phyloP scores from a whole-genome alignment of 92 coral and sea anemone genomes.

The Isaurus tuberculatus region DNA sequence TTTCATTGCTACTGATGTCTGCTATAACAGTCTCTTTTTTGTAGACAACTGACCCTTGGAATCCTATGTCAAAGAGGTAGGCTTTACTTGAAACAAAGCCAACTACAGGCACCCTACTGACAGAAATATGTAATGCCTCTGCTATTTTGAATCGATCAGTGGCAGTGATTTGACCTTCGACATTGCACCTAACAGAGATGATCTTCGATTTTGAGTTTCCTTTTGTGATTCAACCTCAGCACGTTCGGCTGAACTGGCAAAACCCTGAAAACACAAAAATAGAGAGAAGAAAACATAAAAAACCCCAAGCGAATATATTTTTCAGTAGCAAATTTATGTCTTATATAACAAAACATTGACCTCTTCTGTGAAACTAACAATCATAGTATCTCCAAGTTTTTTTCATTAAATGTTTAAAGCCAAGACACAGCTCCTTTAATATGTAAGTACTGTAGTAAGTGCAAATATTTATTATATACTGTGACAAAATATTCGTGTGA shows the following conservation, averaged over 20 bases:
- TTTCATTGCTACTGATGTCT: conserved; percentile 33
- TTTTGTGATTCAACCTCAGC: conserved; percentile 37
- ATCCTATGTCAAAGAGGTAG: conserved; percentile 59
- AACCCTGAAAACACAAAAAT: conserved; percentile 32
- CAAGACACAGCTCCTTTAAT: background rate
- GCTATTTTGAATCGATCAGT: conserved; percentile 51
- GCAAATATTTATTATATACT: background rate
- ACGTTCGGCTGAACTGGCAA: conserved; percentile 52
- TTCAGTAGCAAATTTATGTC: background rate
- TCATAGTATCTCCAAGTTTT: conserved; percentile 2
- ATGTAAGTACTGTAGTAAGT: conserved; percentile 6
- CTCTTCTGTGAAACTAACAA: background rate
- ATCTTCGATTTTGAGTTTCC: conserved; percentile 36
- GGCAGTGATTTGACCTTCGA: conserved; percentile 44
- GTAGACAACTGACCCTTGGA: conserved; percentile 56
- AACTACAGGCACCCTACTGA: conserved; percentile 41
- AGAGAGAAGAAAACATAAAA: background rate
- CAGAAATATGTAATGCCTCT: conserved; percentile 47
- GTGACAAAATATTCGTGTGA: background rate
- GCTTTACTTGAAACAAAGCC: conserved; percentile 54
- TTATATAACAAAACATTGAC: conserved; percentile 4
- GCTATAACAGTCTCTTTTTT: conserved; percentile 55
- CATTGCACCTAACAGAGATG: conserved; percentile 56
- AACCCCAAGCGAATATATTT: conserved; percentile 8
- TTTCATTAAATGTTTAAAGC: conserved; percentile 5